Evolutionary conservation across 2,797 vertebrate genomes (phyloP).

Genomic region (Hypotaenidia philippensis): DNA sequence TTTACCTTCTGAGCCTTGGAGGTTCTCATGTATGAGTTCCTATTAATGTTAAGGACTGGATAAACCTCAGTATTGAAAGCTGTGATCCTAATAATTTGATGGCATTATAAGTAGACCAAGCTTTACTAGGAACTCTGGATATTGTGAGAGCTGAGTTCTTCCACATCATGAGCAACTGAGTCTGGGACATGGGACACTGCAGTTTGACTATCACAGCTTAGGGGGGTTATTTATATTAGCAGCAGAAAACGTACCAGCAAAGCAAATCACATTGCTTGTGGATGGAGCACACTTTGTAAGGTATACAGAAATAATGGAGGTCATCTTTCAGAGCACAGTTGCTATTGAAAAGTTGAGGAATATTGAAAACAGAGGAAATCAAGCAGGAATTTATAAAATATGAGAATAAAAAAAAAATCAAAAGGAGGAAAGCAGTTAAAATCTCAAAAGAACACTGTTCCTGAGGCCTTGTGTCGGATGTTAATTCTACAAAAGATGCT

Average conservation of each 20-base stretch:
- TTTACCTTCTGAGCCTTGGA: neutral
- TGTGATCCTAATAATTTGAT: neutral
- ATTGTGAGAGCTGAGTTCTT: neutral
- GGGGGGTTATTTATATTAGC: neutral
- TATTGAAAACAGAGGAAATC: neutral
- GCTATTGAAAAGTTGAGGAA: neutral
- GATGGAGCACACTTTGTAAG: neutral
- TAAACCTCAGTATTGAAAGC: neutral
- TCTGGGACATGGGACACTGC: neutral
- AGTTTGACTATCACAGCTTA: neutral
- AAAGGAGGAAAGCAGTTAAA: neutral
- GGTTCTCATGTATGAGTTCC: neutral
- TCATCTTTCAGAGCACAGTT: neutral
- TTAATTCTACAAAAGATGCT: neutral
- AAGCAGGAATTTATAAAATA: neutral
- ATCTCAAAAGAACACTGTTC: neutral
- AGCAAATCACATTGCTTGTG: neutral
- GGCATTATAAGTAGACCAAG: neutral
- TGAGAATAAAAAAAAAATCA: neutral
- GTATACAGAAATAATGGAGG: neutral
- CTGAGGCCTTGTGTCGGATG: neutral
- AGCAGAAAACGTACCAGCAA: neutral
- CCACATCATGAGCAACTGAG: fast-evolving
- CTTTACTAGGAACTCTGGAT: neutral
- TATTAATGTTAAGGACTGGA: neutral